A percentile compares a stretch with the other conserved stretches of the same genome.
These are phyloP conservation scores for Elgaria multicarinata DNA, from an alignment of 2,113 vertebrate species.

Conservation along the genomic window DNA sequence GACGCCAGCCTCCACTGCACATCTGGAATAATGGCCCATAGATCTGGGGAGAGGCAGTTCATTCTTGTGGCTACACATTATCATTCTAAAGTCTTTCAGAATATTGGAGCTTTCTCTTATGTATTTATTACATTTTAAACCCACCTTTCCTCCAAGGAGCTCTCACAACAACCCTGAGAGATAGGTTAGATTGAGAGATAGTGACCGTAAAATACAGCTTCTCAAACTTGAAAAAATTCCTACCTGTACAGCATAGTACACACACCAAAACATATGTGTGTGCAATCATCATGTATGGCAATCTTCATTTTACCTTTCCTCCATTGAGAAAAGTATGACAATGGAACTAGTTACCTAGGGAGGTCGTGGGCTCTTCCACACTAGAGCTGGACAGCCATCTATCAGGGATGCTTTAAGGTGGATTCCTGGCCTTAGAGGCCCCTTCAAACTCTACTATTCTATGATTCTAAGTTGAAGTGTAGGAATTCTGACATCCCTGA, in stretches of 20 bases:
- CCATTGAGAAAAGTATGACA: no score
- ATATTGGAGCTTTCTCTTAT: not conserved
- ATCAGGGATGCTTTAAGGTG: no score
- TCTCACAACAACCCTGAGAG: not conserved
- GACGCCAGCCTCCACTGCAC: no score
- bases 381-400: no score
- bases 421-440: no score
- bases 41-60: not conserved
- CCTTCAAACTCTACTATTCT: no score
- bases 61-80: not conserved
- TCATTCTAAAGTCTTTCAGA: not conserved
- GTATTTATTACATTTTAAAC: not conserved
- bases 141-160: not conserved
- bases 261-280: not conserved
- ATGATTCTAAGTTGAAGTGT: not conserved
- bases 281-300: not conserved
- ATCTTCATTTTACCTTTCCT: not conserved
- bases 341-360: no score
- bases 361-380: no score
- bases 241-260: not conserved
- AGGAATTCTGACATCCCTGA: not conserved
- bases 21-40: not conserved
- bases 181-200: not conserved
- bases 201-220: not conserved
- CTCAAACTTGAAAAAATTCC: not conserved